Evolutionary conservation across 1,140 invertebrate genomes (phyloP), one percentile per base, ranked within the genome.

Genomic region (Euura saliciscinereae): DNA sequence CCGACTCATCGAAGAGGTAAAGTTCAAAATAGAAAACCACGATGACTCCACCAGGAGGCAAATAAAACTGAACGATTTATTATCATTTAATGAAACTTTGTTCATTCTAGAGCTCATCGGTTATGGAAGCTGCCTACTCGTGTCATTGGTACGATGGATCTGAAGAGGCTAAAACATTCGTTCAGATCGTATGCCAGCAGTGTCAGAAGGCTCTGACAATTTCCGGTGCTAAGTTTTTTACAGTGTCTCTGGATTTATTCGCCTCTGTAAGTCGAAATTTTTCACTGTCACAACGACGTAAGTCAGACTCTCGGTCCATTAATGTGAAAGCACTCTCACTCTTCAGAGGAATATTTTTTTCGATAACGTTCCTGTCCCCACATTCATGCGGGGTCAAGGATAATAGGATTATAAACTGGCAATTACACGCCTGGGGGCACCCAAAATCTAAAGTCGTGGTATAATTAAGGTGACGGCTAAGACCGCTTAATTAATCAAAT

Each of bases 141-240:
- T 95, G 94, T 77, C 94, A 95, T 73, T 96, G 94, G 94, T 96
- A 96, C 79, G 94, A 95, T 77, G 94, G 94, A 2, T 95, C 94
- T 0, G 94, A 96, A 80, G 94, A 96, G 79, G 94, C 94, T 0
- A 96, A 96, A 80, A 95, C 94, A 28, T 96, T 96, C 83, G 94
- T 96, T 1, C 94, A 96, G 85, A 96, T 96, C 78, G 94, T 96
- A n/a, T 95, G 94, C 83, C 94, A 96, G 78, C 94, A 96, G 80
- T 95, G 94, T 85, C 94, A 96, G 84, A 95, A 95, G 82, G 93
- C 94, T 0, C 92, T 96, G 90, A 93, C 93, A 68, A 94, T 96
- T 79, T 95, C 94, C 3, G 94, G 94, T 71, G 94, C 94, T 0
- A 96, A 95, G 80, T 96, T 96, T 83, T 96, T 96, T 83, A 96